Evolutionary conservation across 2,888 invertebrate species (phyloP).

Genomic region (Pecten maximus): DNA sequence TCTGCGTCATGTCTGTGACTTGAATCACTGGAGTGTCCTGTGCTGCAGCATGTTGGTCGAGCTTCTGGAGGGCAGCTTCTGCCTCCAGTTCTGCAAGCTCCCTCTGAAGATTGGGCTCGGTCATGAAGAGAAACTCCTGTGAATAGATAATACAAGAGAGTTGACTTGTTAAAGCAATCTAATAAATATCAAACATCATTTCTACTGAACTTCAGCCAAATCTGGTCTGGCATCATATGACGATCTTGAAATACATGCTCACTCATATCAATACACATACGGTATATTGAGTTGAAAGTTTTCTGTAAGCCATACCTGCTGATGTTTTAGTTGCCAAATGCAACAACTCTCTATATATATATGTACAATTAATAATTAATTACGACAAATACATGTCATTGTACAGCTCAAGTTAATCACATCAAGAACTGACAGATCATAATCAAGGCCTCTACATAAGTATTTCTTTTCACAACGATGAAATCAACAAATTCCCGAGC

Average conservation of each 20-base stretch:
- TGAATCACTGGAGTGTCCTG: slow-evolving; percentile 57
- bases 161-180: not conserved
- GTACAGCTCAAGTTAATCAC: no score
- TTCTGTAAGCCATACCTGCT: not conserved
- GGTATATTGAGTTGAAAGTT: not conserved
- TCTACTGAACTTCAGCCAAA: not conserved
- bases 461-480: no score
- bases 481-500: no score
- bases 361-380: no score
- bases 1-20: slow-evolving; percentile 74
- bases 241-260: not conserved
- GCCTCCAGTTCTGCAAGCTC: slow-evolving; percentile 69
- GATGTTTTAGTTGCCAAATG: not conserved
- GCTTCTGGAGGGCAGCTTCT: slow-evolving; percentile 58
- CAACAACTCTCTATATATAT: not conserved
- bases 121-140: slow-evolving; percentile 77
- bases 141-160: slow-evolving; percentile 45
- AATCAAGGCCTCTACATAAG: no score
- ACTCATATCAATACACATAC: not conserved
- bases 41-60: slow-evolving; percentile 46
- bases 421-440: no score
- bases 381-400: no score
- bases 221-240: not conserved
- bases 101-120: slow-evolving; percentile 68
- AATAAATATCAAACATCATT: not conserved